Conservation (phyloP, 2,888 invertebrate genomes). For the Hyposoter dolosus region DNA sequence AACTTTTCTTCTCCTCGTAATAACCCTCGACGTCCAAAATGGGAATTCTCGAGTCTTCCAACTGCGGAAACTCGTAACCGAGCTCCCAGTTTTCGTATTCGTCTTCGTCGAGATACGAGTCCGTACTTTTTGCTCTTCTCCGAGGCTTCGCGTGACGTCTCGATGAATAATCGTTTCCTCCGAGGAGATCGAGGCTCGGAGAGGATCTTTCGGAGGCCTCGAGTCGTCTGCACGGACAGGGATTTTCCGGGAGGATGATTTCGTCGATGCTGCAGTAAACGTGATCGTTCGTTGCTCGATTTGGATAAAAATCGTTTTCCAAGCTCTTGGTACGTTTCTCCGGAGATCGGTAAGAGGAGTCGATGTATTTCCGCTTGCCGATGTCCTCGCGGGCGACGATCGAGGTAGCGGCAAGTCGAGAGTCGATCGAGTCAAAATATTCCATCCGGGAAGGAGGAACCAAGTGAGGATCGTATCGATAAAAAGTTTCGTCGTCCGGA, state of each 20-base stretch:
- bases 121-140: constrained; percentile 78
- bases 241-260: constrained; percentile 80
- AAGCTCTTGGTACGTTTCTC: constrained; percentile 74
- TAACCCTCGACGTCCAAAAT: constrained; percentile 68
- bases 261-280: constrained; percentile 87
- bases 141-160: constrained; percentile 68
- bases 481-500: constrained; percentile 77
- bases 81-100: constrained; percentile 69
- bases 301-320: constrained; percentile 71
- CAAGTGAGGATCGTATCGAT: constrained; percentile 86
- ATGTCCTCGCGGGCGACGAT: constrained; percentile 71
- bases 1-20: constrained; percentile 53
- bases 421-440: constrained; percentile 26
- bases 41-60: constrained; percentile 69
- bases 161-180: constrained; percentile 48
- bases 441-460: constrained; percentile 79
- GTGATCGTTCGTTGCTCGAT: constrained; percentile 77
- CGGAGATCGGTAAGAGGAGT: constrained; percentile 72
- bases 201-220: constrained; percentile 16
- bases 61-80: constrained; percentile 72
- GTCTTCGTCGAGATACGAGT: constrained; percentile 78
- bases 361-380: constrained; percentile 76
- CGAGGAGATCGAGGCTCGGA: constrained; percentile 12
- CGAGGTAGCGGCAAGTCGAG: constrained; percentile 47
- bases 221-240: constrained; percentile 50